These are phyloP conservation scores for Mamestra brassicae DNA, from an alignment of 2,888 invertebrate genomes.

Conservation along the genomic window DNA sequence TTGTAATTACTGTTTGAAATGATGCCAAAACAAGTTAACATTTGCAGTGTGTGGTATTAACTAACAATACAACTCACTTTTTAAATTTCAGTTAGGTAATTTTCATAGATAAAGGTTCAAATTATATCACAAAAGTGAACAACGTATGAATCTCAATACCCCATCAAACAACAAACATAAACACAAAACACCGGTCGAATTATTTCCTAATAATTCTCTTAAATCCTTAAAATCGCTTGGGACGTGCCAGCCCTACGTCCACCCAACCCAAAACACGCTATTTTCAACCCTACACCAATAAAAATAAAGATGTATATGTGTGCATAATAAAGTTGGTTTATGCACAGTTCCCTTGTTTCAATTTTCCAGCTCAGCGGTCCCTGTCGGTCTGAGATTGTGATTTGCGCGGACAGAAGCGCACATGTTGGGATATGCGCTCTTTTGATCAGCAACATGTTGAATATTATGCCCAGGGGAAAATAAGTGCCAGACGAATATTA, in stretches of 20 bases:
- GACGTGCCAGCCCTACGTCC: conserved; percentile 66
- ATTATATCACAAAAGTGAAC: neutral
- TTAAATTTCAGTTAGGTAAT: too few species aligned
- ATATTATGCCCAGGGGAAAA: conserved; percentile 55
- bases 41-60: too few species aligned
- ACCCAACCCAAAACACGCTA: neutral
- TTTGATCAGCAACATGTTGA: conserved; percentile 63
- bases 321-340: conserved; percentile 38
- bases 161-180: conserved; percentile 57
- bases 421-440: conserved; percentile 75
- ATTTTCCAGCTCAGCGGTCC: conserved; percentile 87
- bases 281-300: neutral
- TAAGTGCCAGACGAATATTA: too few species aligned
- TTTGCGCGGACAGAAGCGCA: conserved; percentile 70
- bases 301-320: conserved; percentile 15
- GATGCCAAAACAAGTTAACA: neutral
- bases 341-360: conserved; percentile 78
- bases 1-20: neutral
- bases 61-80: too few species aligned
- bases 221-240: conserved; percentile 84
- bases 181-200: conserved; percentile 67
- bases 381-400: conserved; percentile 80
- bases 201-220: conserved; percentile 78
- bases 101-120: neutral
- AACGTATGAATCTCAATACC: neutral